Base-by-base conservation (phyloP, 2,888 invertebrate species). In the Plagiodera versicolora region DNA sequence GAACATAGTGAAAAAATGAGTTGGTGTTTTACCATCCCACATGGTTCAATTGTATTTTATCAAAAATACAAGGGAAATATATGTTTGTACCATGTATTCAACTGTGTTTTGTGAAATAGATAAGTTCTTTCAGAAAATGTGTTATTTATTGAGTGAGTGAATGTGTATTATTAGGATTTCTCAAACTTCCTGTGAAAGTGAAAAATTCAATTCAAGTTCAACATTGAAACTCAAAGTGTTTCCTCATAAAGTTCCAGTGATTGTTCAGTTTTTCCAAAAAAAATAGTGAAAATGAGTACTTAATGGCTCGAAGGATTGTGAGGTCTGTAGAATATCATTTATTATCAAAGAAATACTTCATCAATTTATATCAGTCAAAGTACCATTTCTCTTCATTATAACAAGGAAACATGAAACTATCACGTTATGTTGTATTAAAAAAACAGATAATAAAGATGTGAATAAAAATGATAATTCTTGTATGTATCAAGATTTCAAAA, bases 31-130 rank as follows among this genome's bases (percentile, higher is more conserved):
- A 46, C 11, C 28, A 39, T 39, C 8, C 16, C 44, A 28, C 55
- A 53, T 56, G 62, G 63, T 47, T 8, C 19, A 17, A 46, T 67
- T 62, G 55, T 68, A 63, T 67, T 66, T 70, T 68, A 65, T 60
- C 47, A 28, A 24, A 46, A 45, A 46, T 54, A 54, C 63, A 62
- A 61, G 60, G 59, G 6, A 24, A 24, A 60, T 61, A 56, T 63
- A 56, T 63, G 49, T 47, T 62, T 64, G 63, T 64, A 58, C 60
- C 64, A 63, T 60, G 58, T 60, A 60, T 53, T 47, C 6, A 24
- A 50, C 39, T 39, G 51, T 62, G 62, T 58, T 58, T 60, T 58
- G 62, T 62, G 69, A 72, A 74, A 76, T 74, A 75, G 72, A 75
- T 69, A 69, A 70, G 70, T 72, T 72, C 68, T 72, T 70, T 66